Evolutionary conservation across 1,140 invertebrate genomes (phyloP).

Genomic region (Araneus ventricosus): DNA sequence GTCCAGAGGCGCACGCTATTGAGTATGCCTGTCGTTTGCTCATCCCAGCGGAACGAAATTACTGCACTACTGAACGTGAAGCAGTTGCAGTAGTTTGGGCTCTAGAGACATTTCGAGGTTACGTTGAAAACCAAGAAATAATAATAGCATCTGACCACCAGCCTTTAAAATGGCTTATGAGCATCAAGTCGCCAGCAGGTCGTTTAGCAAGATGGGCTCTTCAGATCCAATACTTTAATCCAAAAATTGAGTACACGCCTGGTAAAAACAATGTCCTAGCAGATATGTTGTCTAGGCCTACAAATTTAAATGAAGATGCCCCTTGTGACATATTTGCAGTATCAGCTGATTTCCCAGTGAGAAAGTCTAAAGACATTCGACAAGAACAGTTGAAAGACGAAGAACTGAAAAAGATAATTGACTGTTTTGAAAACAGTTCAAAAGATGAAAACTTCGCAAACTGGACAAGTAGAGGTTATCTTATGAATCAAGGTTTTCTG

Average conservation of each 20-base stretch:
- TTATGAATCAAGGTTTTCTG: conserved; percentile 33
- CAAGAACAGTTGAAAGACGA: conserved; percentile 3
- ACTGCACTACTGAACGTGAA: conserved; percentile 77
- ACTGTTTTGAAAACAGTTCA: neutral
- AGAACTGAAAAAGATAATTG: neutral
- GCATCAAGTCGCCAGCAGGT: conserved; percentile 4
- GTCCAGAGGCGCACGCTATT: conserved; percentile 76
- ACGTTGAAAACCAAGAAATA: neutral
- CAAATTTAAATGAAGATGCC: neutral
- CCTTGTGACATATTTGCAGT: neutral
- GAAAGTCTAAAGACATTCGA: neutral
- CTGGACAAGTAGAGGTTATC: neutral
- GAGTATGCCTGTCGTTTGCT: conserved; percentile 74
- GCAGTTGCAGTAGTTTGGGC: neutral
- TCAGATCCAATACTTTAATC: conserved; percentile 4
- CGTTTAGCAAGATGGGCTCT: conserved; percentile 32
- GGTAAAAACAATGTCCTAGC: conserved; percentile 35
- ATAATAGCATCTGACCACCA: conserved; percentile 37
- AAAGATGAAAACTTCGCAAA: neutral
- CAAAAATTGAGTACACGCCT: conserved; percentile 28
- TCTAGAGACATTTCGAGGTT: neutral
- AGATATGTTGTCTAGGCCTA: neutral
- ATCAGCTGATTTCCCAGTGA: neutral
- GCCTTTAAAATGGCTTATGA: conserved; percentile 45
- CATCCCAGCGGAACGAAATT: conserved; percentile 77